Evolutionary conservation across 2,888 invertebrate genomes (phyloP).

Genomic region (Cistogaster globosa): DNA sequence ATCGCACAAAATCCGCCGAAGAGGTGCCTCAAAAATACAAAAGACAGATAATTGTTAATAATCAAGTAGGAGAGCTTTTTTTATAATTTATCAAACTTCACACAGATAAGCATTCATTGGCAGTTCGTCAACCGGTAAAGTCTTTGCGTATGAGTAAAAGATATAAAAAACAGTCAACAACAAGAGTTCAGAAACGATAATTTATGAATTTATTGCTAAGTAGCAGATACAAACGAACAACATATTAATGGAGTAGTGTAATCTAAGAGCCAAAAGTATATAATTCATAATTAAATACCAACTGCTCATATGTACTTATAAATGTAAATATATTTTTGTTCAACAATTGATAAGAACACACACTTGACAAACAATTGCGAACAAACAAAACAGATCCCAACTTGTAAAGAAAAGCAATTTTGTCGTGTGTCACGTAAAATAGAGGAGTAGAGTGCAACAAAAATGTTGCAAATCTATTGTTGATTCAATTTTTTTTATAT

Average conservation of each 20-base stretch:
- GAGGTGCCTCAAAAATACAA: background rate
- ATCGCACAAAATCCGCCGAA: background rate
- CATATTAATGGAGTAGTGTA: background rate
- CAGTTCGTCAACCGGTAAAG: conserved; percentile 61
- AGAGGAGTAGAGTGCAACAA: background rate
- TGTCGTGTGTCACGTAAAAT: background rate
- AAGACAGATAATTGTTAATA: background rate
- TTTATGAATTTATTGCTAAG: conserved; percentile 55
- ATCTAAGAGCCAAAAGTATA: conserved; percentile 2
- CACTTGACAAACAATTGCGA: conserved; percentile 48
- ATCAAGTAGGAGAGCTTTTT: background rate
- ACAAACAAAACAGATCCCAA: conserved; percentile 28
- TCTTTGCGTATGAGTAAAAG: background rate
- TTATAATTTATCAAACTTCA: background rate
- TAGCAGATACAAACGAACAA: conserved; percentile 11
- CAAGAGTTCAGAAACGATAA: conserved; percentile 10
- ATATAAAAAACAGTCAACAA: conserved; percentile 21
- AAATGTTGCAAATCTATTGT: conserved; percentile 36
- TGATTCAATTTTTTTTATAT: conserved; percentile 10
- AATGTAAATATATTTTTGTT: conserved; percentile 39
- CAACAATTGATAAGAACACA: conserved; percentile 59
- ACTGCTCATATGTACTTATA: conserved; percentile 10
- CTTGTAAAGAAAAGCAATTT: background rate
- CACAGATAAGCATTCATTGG: background rate
- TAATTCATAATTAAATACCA: conserved; percentile 32